Evolutionary conservation across 2,888 invertebrate genomes (phyloP).

Genomic region (Eilema sororculum): DNA sequence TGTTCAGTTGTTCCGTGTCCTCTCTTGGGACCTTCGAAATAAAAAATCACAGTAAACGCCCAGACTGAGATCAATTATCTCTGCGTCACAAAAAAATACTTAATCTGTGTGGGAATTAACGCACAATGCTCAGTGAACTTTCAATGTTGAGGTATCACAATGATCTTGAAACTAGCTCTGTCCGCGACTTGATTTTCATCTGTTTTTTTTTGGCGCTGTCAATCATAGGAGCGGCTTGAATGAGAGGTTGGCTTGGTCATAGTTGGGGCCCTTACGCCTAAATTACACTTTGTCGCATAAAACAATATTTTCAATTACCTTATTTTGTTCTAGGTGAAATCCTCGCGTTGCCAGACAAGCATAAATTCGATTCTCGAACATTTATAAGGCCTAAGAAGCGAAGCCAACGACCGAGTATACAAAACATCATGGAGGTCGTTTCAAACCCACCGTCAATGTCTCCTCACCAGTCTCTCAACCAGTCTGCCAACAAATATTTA

Average conservation of each 20-base stretch:
- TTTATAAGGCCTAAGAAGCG: constrained; percentile 90
- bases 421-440: constrained; percentile 77
- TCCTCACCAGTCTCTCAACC: constrained; percentile 59
- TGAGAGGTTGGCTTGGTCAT: no score
- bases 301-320: neutral
- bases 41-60: neutral
- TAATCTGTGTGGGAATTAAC: neutral
- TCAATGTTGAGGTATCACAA: neutral
- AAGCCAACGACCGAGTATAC: constrained; percentile 87
- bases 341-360: constrained; percentile 75
- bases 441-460: constrained; percentile 69
- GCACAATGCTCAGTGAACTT: neutral
- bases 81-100: neutral
- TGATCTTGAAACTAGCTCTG: neutral
- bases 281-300: neutral
- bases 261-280: no score
- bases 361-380: constrained; percentile 89
- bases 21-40: neutral
- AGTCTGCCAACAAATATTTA: constrained; percentile 71
- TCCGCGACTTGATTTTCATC: no score
- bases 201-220: no score
- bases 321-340: constrained; percentile 68
- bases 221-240: no score
- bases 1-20: neutral
- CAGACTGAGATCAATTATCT: neutral